Evolutionary conservation across 2,797 vertebrate species (phyloP).

Genomic region (Diceros bicornis): DNA sequence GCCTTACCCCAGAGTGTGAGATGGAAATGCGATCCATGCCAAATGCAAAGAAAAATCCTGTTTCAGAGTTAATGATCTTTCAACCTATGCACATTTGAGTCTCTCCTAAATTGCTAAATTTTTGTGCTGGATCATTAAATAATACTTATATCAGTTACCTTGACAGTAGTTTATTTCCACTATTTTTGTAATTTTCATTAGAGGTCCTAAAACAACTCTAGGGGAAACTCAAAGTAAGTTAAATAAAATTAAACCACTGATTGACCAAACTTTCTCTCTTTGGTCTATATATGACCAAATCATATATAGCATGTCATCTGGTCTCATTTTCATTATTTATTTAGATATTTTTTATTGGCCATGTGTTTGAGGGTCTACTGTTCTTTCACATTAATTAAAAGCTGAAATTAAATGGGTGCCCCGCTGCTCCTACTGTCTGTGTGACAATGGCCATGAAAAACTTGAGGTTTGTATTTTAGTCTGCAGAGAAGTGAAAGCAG

Average conservation of each 20-base stretch:
- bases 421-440: neutral
- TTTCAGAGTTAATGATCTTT: constrained; percentile 62
- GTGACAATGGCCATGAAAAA: neutral
- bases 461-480: neutral
- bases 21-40: neutral
- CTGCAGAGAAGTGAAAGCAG: neutral
- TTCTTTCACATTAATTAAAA: constrained; percentile 54
- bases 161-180: constrained; percentile 1
- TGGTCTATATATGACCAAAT: too few relatives aligned
- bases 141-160: constrained; percentile 35
- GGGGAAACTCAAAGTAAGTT: neutral
- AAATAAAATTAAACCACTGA: neutral
- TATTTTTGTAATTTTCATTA: neutral
- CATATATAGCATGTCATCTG: neutral
- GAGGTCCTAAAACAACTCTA: neutral
- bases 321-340: neutral
- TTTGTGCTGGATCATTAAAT: constrained; percentile 47
- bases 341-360: constrained; percentile 1
- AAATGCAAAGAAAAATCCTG: constrained; percentile 44
- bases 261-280: neutral
- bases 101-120: constrained; percentile 1
- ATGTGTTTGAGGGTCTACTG: neutral
- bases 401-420: neutral
- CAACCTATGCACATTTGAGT: neutral
- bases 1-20: neutral